Conservation (phyloP, 2,888 invertebrate genomes). For the Drosophila melanocephala region DNA sequence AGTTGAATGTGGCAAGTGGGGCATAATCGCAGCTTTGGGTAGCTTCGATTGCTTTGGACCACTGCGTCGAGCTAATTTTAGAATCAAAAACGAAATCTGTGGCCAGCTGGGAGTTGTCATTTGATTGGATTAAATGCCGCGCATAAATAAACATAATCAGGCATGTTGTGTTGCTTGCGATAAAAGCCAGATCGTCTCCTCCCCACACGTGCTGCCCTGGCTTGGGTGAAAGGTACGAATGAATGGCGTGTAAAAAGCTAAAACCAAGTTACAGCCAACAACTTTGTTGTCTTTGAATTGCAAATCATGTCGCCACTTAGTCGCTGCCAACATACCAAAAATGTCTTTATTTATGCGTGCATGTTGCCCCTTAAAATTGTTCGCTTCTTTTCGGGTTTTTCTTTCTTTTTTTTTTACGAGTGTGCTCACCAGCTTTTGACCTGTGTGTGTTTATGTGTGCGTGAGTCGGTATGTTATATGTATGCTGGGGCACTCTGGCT, state of each 20-base stretch:
- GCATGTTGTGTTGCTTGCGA: slow-evolving; percentile 36
- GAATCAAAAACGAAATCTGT: slow-evolving; percentile 59
- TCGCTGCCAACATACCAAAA: slow-evolving; percentile 42
- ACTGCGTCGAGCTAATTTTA: slow-evolving; percentile 63
- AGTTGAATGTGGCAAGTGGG: slow-evolving; percentile 55
- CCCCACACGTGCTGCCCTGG: neutral
- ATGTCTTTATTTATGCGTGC: slow-evolving; percentile 78
- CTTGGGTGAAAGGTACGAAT: slow-evolving; percentile 2
- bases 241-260: slow-evolving; percentile 15
- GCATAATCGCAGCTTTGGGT: slow-evolving; percentile 62
- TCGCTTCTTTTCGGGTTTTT: slow-evolving; percentile 2
- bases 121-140: slow-evolving; percentile 75
- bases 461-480: slow-evolving; percentile 13
- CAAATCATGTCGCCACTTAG: slow-evolving; percentile 66
- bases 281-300: slow-evolving; percentile 75
- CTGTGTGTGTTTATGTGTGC: neutral
- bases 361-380: slow-evolving; percentile 42
- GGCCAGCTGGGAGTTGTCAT: slow-evolving; percentile 43
- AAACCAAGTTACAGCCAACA: slow-evolving; percentile 47
- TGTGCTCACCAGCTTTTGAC: slow-evolving; percentile 34
- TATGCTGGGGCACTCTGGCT: slow-evolving; percentile 56
- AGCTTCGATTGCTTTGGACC: slow-evolving; percentile 26
- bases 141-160: slow-evolving; percentile 80
- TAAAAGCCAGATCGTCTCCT: slow-evolving; percentile 21
- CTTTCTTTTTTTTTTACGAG: slow-evolving; percentile 35